A percentile compares a stretch with the other conserved stretches of the same genome.
These are phyloP conservation scores for Camelus bactrianus DNA, from an alignment of 2,113 vertebrate genomes.

Conservation along the genomic window DNA sequence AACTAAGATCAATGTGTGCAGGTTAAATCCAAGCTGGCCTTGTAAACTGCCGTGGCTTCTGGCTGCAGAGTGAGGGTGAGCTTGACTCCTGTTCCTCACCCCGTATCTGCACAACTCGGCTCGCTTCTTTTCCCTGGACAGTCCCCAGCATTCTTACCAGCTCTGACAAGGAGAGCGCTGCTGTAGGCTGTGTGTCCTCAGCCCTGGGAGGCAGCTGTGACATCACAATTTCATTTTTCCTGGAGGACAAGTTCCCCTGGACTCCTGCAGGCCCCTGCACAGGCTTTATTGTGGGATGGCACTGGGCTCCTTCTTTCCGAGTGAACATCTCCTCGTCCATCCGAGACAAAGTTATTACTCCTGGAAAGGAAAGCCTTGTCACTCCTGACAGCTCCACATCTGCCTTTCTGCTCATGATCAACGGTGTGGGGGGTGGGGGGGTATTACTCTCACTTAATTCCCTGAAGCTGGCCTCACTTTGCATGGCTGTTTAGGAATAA, in stretches of 20 bases:
- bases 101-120: background rate
- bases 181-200: background rate
- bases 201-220: background rate
- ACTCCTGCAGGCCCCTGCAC: background rate
- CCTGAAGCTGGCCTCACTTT: slow-evolving; percentile 67
- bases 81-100: background rate
- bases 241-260: background rate
- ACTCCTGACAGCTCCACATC: background rate
- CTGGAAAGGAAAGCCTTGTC: slow-evolving; percentile 33
- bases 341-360: slow-evolving; percentile 38
- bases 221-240: background rate
- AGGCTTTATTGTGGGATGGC: background rate
- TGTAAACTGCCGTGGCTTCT: background rate
- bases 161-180: background rate
- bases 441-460: slow-evolving; percentile 65
- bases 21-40: background rate
- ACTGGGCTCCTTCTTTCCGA: background rate
- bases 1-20: background rate
- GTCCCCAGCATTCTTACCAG: background rate
- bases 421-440: background rate
- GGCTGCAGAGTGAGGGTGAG: background rate
- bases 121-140: background rate
- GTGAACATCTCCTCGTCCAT: background rate
- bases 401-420: slow-evolving; percentile 12
- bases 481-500: slow-evolving; percentile 34